Conservation (phyloP, 2,797 vertebrate species). For the Bufotes viridis region DNA sequence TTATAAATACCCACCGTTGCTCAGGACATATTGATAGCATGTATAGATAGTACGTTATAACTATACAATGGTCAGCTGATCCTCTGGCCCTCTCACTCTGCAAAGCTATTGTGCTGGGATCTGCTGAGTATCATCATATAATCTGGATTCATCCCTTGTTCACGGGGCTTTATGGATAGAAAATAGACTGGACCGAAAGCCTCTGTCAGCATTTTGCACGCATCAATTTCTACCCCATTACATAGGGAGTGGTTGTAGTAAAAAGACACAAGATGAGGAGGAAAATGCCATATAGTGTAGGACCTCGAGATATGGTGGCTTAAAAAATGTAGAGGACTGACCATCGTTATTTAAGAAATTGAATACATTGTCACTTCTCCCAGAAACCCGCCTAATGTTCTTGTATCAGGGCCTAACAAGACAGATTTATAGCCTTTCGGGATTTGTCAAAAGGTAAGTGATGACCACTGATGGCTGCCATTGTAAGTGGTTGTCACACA, state of each 20-base stretch:
- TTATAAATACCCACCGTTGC: too few relatives aligned
- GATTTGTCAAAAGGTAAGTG: background rate
- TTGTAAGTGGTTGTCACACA: background rate
- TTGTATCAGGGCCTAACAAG: too few relatives aligned
- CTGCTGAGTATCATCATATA: conserved; percentile 22
- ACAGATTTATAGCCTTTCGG: background rate
- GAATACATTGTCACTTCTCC: background rate
- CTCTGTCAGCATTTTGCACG: conserved; percentile 32
- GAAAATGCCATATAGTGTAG: background rate
- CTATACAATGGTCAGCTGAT: background rate
- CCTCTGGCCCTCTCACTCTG: background rate
- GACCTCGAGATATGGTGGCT: background rate
- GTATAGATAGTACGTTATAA: background rate
- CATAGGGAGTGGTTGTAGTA: background rate
- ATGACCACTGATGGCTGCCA: background rate
- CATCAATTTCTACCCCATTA: background rate
- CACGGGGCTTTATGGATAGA: background rate
- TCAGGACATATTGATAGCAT: background rate
- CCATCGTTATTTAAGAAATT: background rate
- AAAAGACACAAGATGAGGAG: background rate
- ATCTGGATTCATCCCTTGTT: conserved; percentile 34
- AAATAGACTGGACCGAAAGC: background rate
- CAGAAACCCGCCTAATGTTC: too few relatives aligned
- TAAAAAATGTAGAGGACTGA: background rate
- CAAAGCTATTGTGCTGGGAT: conserved; percentile 6